Evolutionary conservation across 2,113 vertebrate species (phyloP), one percentile per base, ranked within the genome.

Genomic region (Enhydra lutris): DNA sequence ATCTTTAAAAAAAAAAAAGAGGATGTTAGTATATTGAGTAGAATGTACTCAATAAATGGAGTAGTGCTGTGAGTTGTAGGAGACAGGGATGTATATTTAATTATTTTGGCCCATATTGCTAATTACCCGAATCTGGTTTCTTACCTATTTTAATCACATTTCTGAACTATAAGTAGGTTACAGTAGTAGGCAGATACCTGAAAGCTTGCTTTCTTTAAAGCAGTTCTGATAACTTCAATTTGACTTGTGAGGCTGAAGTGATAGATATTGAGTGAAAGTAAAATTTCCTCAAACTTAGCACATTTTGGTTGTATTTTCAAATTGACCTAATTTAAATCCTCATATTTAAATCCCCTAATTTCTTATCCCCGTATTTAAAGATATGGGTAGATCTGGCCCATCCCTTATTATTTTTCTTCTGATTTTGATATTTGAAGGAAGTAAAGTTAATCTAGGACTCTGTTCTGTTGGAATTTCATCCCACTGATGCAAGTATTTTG

Each of bases 351-450:
- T 94, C 29, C 21, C 63, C 80, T 74, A 18, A 80, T 57, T 80
- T 93, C 11, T 96, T 79, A 59, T 69, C 34, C 55, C 59, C 13
- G 15, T 88, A 65, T 92, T 85, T 89, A 85, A 92, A 92, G 63
- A 92, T 76, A 24, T 71, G 24, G 23, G 10, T 15, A 86, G 12
- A 74, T 61, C 55, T 87, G 57, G 7, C 39, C 24, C 15, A 26
- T 90, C 29, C n/a, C 79, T 87, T 76, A 39, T 91, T 94, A 47
- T 88, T 96, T 97, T 93, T 92, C 21, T 82, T 76, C 69, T 92
- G 36, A 90, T 79, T 89, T 90, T 97, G 39, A 69, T 83, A 81
- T 47, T 96, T 96, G 63, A 87, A 88, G 23, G 63, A 97, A 97
- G 45, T 9, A 88, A 69, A 87, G 20, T 94, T 95, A 94, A 81